A percentile compares a stretch with the other conserved stretches of the same genome.
Evolutionary conservation across 2,888 invertebrate species (phyloP).

Genomic region (Hecatera dysodea): DNA sequence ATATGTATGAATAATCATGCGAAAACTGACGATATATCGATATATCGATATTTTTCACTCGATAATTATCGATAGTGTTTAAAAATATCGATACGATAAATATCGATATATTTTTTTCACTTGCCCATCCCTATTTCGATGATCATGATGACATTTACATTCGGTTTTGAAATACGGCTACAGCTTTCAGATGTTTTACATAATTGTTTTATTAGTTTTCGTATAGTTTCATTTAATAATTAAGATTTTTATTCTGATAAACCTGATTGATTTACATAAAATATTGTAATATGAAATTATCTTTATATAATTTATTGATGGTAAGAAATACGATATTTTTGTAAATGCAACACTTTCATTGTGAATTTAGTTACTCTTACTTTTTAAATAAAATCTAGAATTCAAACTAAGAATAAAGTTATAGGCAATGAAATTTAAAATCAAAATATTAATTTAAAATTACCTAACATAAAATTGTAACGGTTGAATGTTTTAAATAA

Average conservation of each 20-base stretch:
- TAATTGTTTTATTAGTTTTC: not conserved
- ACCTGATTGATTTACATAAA: not conserved
- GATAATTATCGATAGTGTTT: too few relatives aligned
- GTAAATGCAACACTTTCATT: conserved; percentile 34
- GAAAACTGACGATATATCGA: too few relatives aligned
- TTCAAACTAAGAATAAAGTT: not conserved
- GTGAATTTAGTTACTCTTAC: conserved; percentile 1
- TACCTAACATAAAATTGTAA: accelerated
- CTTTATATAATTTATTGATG: not conserved
- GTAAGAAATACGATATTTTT: conserved; percentile 6
- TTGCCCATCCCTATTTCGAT: too few relatives aligned
- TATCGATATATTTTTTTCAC: too few relatives aligned
- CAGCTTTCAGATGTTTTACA: not conserved
- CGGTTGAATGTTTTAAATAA: not conserved
- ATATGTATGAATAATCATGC: too few relatives aligned
- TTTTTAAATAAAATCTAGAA: not conserved
- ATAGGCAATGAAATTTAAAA: accelerated
- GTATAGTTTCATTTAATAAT: not conserved
- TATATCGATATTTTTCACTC: too few relatives aligned
- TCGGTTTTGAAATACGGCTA: conserved; percentile 56
- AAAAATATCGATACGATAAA: too few relatives aligned
- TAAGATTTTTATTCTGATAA: not conserved
- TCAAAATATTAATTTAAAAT: not conserved
- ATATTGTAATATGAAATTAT: not conserved
- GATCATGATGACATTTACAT: conserved; percentile 61